Conservation (phyloP, 2,888 invertebrate genomes). For the Protonemura montana region DNA sequence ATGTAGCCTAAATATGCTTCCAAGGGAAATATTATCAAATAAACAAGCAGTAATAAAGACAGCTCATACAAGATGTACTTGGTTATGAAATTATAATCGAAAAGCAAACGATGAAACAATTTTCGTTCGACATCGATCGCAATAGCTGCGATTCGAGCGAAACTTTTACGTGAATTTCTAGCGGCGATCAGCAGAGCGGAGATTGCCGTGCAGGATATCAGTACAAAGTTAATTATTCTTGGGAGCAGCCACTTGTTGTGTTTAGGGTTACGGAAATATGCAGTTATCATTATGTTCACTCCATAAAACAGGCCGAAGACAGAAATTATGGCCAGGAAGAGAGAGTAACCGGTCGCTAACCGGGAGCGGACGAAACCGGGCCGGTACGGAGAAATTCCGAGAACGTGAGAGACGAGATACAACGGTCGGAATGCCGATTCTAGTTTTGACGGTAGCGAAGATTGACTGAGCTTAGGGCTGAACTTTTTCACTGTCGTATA, state of each 20-base stretch:
- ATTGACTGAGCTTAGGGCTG: too few species aligned
- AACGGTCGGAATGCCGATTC: background rate
- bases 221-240: background rate
- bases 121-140: background rate
- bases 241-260: background rate
- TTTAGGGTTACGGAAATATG: background rate
- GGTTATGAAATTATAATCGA: background rate
- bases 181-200: background rate
- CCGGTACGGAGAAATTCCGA: background rate
- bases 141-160: background rate
- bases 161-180: background rate
- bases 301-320: background rate
- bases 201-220: background rate
- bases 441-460: background rate
- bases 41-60: background rate
- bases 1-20: background rate
- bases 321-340: background rate
- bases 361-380: background rate
- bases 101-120: background rate
- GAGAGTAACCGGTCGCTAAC: background rate
- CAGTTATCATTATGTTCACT: background rate
- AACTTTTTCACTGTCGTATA: background rate
- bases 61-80: background rate
- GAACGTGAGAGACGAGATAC: background rate
- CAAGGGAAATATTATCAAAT: background rate